Evolutionary conservation across 2,797 vertebrate genomes (phyloP).

Genomic region (Tympanoctomys barrerae): DNA sequence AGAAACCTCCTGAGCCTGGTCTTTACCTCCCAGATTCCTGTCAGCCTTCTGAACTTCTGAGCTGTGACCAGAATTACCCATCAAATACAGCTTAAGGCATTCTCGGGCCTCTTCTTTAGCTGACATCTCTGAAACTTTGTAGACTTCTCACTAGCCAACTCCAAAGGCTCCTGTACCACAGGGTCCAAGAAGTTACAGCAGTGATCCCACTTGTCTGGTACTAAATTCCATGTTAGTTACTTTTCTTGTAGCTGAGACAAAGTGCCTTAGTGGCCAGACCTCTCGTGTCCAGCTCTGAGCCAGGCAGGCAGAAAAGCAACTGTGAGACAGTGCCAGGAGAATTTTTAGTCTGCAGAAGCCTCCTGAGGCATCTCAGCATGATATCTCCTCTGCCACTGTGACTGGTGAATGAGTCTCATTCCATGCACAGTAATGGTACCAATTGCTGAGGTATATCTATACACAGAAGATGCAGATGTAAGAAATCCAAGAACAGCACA

Average conservation of each 20-base stretch:
- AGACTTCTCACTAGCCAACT: not conserved
- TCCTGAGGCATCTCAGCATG: fast-evolving
- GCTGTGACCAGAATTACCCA: not conserved
- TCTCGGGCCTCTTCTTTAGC: not conserved
- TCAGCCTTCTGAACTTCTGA: not conserved
- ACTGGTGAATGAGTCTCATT: not conserved
- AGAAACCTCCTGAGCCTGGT: too few species aligned
- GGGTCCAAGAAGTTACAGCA: not conserved
- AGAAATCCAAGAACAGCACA: not conserved
- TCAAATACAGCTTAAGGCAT: not conserved
- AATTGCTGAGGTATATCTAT: not conserved
- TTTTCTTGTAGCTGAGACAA: not conserved
- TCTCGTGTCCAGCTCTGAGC: not conserved
- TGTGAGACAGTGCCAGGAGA: not conserved
- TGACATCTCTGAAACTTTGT: not conserved
- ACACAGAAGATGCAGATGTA: not conserved
- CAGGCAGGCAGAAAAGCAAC: not conserved
- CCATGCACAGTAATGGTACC: not conserved
- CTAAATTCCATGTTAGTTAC: not conserved
- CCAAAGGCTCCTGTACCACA: not conserved
- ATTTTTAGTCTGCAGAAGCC: too few species aligned
- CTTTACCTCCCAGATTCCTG: not conserved
- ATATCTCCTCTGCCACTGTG: not conserved
- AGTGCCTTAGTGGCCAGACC: not conserved
- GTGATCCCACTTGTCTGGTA: not conserved